Conservation (phyloP, 2,888 invertebrate genomes). For the Lasioglossum pauxillum region DNA sequence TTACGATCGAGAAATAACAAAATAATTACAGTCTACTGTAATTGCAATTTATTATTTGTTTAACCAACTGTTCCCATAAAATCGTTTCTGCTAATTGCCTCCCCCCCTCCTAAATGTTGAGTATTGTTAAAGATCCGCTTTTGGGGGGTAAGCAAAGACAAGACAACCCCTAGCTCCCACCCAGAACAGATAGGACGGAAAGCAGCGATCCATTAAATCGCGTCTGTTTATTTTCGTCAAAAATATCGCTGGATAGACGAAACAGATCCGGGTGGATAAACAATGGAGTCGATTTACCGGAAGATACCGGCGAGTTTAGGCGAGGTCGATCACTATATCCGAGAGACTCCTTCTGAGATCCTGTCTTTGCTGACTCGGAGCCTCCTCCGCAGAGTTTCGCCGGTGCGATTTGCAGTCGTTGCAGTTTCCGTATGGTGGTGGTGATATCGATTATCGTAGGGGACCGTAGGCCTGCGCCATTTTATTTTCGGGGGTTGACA, state of each 20-base stretch:
- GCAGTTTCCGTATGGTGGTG: conserved; percentile 34
- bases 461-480: conserved; percentile 38
- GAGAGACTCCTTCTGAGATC: conserved; percentile 29
- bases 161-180: not conserved
- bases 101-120: not conserved
- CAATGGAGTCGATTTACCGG: conserved; percentile 43
- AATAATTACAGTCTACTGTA: no score
- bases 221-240: not conserved
- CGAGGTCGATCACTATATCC: conserved; percentile 21
- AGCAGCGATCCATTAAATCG: not conserved
- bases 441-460: conserved; percentile 62
- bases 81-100: not conserved
- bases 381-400: conserved; percentile 55
- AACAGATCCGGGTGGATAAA: conserved; percentile 42
- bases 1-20: no score
- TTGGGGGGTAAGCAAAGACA: not conserved
- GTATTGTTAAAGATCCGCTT: not conserved
- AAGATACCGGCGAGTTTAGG: not conserved
- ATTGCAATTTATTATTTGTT: no score
- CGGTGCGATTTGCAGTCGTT: conserved; percentile 54
- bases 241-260: conserved; percentile 33
- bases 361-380: conserved; percentile 61
- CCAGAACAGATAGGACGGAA: not conserved
- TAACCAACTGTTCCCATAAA: no score
- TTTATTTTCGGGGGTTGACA: not conserved